phyloP scores from a whole-genome alignment of 30 jellyfish, hydroid and myxozoan genomes.

The Catostylus mosaicus region DNA sequence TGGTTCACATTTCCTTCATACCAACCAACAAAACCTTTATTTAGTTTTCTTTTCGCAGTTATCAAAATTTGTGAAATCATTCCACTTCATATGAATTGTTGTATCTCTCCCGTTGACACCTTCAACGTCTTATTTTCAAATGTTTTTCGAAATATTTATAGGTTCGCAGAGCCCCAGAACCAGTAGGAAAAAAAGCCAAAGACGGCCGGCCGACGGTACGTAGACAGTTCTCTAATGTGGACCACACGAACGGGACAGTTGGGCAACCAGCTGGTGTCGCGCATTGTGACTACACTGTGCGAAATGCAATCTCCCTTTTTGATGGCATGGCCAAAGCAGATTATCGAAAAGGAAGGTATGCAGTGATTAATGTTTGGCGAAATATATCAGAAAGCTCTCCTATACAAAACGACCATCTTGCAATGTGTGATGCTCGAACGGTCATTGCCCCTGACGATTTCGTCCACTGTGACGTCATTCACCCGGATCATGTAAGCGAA shows the following conservation, averaged over 20 bases:
- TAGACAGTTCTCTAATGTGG: slow-evolving; percentile 31
- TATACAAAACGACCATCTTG: slow-evolving; percentile 47
- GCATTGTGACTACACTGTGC: slow-evolving; percentile 53
- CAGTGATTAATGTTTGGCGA: slow-evolving; percentile 53
- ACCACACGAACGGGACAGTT: slow-evolving; percentile 19
- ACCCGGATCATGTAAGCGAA: slow-evolving; percentile 16
- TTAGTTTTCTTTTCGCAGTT: no score
- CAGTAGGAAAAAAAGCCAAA: slow-evolving; percentile 6
- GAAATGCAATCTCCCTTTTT: slow-evolving; percentile 27
- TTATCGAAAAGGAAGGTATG: slow-evolving; percentile 37
- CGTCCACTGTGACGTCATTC: slow-evolving; percentile 29
- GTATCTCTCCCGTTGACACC: no score
- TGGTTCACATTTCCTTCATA: no score
- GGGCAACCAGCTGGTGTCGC: slow-evolving; percentile 48
- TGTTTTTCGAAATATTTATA: not conserved
- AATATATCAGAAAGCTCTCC: slow-evolving; percentile 39
- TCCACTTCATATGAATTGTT: no score
- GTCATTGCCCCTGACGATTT: slow-evolving; percentile 59
- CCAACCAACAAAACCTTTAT: no score
- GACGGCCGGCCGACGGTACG: slow-evolving; percentile 15
- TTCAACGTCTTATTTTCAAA: no score
- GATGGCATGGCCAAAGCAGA: slow-evolving; percentile 47
- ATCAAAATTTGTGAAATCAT: no score
- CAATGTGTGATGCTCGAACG: slow-evolving; percentile 60
- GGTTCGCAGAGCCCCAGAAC: slow-evolving; percentile 15